A percentile compares a stretch with the other conserved stretches of the same genome.
These are phyloP conservation scores for Eudasyphora cyanicolor DNA, from an alignment of 2,888 invertebrate species.

Conservation along the genomic window DNA sequence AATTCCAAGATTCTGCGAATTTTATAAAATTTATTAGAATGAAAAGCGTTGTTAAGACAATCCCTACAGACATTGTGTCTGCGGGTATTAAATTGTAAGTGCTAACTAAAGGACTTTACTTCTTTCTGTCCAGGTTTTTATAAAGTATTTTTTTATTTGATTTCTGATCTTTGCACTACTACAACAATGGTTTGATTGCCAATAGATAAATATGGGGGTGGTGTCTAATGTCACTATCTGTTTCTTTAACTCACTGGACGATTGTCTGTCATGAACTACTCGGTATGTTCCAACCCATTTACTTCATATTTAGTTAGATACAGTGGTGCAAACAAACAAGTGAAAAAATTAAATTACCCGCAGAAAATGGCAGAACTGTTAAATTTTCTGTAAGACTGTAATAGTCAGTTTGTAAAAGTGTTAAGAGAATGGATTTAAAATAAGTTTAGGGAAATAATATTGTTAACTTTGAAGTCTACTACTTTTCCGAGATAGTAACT, in stretches of 20 bases:
- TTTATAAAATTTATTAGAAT: conserved; percentile 13
- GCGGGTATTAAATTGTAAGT: not conserved
- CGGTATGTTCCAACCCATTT: not conserved
- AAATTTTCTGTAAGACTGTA: too few relatives aligned
- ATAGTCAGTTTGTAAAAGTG: too few relatives aligned
- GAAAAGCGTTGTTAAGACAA: not conserved
- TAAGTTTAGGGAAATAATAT: too few relatives aligned
- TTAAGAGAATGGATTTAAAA: too few relatives aligned
- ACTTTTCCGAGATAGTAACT: too few relatives aligned
- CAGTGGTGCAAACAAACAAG: too few relatives aligned
- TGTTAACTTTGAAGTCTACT: too few relatives aligned
- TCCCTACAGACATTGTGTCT: not conserved
- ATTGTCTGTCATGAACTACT: not conserved
- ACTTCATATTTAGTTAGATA: not conserved
- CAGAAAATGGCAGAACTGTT: too few relatives aligned
- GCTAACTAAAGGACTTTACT: not conserved
- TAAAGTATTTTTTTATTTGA: not conserved
- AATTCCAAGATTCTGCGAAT: not conserved
- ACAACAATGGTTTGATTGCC: not conserved
- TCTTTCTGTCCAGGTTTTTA: not conserved
- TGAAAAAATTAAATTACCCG: too few relatives aligned
- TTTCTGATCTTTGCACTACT: not conserved
- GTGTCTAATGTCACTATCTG: not conserved
- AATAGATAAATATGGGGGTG: not conserved
- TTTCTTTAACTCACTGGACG: not conserved